Evolutionary conservation across 2,113 vertebrate species (phyloP), one percentile per base, ranked within the genome.

Genomic region (Neotoma lepida): DNA sequence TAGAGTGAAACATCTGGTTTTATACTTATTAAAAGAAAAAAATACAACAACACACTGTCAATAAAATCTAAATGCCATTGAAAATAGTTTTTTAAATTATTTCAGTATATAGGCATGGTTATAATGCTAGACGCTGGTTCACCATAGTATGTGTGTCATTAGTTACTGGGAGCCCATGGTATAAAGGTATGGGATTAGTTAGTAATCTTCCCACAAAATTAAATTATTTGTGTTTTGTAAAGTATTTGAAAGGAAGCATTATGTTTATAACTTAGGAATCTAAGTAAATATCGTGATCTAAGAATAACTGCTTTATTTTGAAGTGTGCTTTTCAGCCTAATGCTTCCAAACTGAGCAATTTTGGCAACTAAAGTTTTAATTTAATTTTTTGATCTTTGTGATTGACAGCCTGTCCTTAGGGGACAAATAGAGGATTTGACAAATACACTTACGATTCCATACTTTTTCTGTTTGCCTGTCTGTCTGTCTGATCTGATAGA

Each of bases 71-170:
- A 95, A 94, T 97, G 96, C 96, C 90, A 96, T 88, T 96, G 68
- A 97, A 39, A 94, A 95, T 97, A 91, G 88, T 95, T 97, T 97
- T 97, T 96, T 93, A 90, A 97, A 94, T 91, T 89, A 90, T 97
- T 98, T 97, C 94, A 97, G 76, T 95, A 94, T 61, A 88, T 94
- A 80, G 73, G 85, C 51, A 88, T 4, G 26, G 92, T 95, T 92
- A 58, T 96, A 96, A 97, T 94, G 93, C 91, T 96, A 84, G 93
- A 96, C 93, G 94, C 86, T 5, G 0, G 95, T 96, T 97, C 91
- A 95, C 95, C 91, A 95, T 58, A 95, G 91, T 93, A 89, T 96
- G 68, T 66, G 15, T 94, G 54, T 96, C 88, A 91, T 97, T 97
- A 93, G 15, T 95, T 77, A 63, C 94, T 96, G 89, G 64, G 44